Percentiles rank a stretch among this genome's conserved stretches.
phyloP scores from a whole-genome alignment of 1,140 invertebrate species.

The Cherax quadricarinatus region DNA sequence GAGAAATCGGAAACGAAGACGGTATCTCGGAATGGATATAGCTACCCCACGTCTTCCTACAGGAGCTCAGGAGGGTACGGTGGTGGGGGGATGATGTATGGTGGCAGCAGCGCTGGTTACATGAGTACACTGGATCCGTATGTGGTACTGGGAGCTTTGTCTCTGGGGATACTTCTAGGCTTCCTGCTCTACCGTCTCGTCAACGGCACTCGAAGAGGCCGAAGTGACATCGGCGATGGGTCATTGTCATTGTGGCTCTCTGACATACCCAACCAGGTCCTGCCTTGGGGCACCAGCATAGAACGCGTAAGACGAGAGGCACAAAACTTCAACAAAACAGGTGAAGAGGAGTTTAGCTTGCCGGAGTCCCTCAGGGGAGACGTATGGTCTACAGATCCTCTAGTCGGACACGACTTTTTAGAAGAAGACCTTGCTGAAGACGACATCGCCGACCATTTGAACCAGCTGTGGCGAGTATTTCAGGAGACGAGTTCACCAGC shows the following conservation, averaged over 20 bases:
- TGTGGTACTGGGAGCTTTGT: constrained; percentile 17
- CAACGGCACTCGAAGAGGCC: constrained; percentile 4
- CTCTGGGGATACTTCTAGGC: constrained; percentile 19
- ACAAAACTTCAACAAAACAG: background rate
- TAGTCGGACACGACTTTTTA: constrained; percentile 10
- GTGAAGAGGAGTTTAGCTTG: background rate
- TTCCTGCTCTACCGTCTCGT: constrained; percentile 37
- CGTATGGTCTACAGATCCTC: constrained; percentile 28
- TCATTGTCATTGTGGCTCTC: constrained; percentile 33
- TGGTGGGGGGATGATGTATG: background rate
- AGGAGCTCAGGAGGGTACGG: background rate
- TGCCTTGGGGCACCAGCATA: constrained; percentile 21
- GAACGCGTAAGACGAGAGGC: constrained; percentile 11
- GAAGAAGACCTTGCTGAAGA: constrained; percentile 3
- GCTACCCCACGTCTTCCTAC: background rate
- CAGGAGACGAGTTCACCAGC: background rate
- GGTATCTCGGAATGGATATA: background rate
- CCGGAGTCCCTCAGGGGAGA: constrained; percentile 14
- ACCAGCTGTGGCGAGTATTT: constrained; percentile 19
- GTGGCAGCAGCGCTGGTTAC: background rate
- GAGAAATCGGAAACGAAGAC: background rate
- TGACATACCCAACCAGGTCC: constrained; percentile 7
- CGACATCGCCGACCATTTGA: constrained; percentile 25
- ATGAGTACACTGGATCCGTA: constrained; percentile 41
- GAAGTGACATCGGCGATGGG: constrained; percentile 36